Evolutionary conservation across 2,888 invertebrate species (phyloP), one percentile per base, ranked within the genome.

Genomic region (Penaeus monodon): DNA sequence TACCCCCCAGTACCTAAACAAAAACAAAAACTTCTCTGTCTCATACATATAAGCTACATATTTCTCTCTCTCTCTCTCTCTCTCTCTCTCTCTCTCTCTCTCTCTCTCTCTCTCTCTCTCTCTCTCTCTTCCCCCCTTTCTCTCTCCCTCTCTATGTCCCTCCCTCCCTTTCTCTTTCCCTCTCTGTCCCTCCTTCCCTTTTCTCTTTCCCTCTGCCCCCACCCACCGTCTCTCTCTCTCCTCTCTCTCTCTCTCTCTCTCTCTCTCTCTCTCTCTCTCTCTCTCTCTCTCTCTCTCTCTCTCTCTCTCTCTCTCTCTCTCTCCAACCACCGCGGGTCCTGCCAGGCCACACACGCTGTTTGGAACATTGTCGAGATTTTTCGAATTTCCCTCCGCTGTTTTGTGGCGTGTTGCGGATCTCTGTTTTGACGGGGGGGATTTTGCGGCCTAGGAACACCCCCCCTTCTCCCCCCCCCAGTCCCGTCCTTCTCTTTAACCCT

Each of bases 121-220:
- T 76, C 76, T 76, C 80, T 29, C 65, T 38, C 80, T 24, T 68
- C 68, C 80, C 44, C 80, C 44, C 68, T 10, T n/a, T n/a, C 80
- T 64, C 20, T 64, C 33, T 20, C 74, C 0, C 74, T 22, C 74
- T 74, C 29, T 2, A 10, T 74, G 38, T 29, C 74, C 1, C 65
- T 29, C 80, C 1, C 27, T 80, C 63, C 33, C 22, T 20, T 14
- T 27, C 68, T 68, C 68, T 14, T 22, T 29, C 29, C 8, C n/a
- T 17, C 27, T 29, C 74, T 20, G 27, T 22, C 74, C 10, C 38
- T 38, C 74, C 33, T 6, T 22, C 17, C 8, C n/a, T 29, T 24
- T 27, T n/a, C 3, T n/a, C 1, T n/a, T 14, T 2, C 7, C 24
- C 10, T 14, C 4, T n/a, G 0, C n/a, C 3, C 20, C 1, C n/a